These are phyloP conservation scores for Tribolium madens DNA, from an alignment of 1,140 invertebrate species.

Conservation along the genomic window DNA sequence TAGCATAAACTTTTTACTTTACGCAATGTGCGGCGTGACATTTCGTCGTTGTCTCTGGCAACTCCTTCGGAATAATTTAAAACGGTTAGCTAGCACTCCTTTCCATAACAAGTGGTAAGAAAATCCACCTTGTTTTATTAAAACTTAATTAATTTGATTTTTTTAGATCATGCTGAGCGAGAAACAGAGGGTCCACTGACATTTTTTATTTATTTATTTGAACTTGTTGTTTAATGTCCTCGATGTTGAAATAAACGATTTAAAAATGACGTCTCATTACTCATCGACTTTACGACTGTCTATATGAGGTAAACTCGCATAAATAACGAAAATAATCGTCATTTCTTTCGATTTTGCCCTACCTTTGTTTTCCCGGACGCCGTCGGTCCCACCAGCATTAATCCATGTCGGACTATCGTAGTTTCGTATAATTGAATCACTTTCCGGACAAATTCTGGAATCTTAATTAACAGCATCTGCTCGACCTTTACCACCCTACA, in stretches of 20 bases:
- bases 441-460: constrained; percentile 78
- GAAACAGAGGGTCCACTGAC: background rate
- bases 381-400: constrained; percentile 86
- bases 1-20: constrained; percentile 88
- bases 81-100: constrained; percentile 4
- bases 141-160: background rate
- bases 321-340: constrained; percentile 28
- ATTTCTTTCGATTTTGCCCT: constrained; percentile 49
- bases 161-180: background rate
- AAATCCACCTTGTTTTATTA: background rate
- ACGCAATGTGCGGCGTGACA: constrained; percentile 84
- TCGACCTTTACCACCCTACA: background rate
- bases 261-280: constrained; percentile 7
- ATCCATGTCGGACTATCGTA: constrained; percentile 83
- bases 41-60: constrained; percentile 70
- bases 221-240: constrained; percentile 22
- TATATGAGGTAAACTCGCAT: background rate
- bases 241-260: constrained; percentile 26
- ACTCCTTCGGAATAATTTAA: constrained; percentile 41
- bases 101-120: constrained; percentile 36
- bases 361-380: constrained; percentile 81
- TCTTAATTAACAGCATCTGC: constrained; percentile 7
- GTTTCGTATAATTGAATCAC: constrained; percentile 85
- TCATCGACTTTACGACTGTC: background rate
- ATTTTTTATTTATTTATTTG: constrained; percentile 14